Conservation (phyloP, 2,113 vertebrate genomes). For the Etheostoma spectabile region DNA sequence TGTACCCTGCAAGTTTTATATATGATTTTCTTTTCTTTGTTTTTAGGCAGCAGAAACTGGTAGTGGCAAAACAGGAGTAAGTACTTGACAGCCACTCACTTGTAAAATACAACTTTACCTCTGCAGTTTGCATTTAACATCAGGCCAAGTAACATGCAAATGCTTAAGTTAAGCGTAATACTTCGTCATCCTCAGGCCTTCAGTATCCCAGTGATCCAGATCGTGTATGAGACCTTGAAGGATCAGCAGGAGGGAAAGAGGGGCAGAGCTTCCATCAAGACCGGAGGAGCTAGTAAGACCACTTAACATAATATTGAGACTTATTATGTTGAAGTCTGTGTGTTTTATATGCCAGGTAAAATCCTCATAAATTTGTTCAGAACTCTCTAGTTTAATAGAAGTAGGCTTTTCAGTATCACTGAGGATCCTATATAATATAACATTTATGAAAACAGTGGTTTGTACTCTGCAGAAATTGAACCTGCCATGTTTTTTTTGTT, state of each 20-base stretch:
- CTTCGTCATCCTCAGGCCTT: slow-evolving; percentile 87
- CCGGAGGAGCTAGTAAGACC: slow-evolving; percentile 89
- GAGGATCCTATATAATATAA: neutral
- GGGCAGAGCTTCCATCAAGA: slow-evolving; percentile 92
- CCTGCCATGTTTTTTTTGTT: neutral
- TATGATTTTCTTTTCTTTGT: neutral
- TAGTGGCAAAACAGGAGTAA: slow-evolving; percentile 98
- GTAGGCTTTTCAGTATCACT: too few species aligned
- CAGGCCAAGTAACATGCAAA: neutral
- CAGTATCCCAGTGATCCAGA: slow-evolving; percentile 98
- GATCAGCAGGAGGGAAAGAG: slow-evolving; percentile 97
- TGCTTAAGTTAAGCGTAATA: neutral
- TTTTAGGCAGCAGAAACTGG: slow-evolving; percentile 96
- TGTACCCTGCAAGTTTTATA: neutral
- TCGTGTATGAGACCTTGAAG: slow-evolving; percentile 97
- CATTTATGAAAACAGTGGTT: neutral
- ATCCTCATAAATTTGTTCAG: neutral
- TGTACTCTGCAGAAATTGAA: neutral
- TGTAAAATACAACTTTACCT: neutral
- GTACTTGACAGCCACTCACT: slow-evolving; percentile 64
- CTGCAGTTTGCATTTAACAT: neutral
- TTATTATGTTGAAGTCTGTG: slow-evolving; percentile 5
- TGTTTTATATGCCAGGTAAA: neutral
- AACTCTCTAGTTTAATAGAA: neutral
- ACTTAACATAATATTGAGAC: neutral